These are phyloP conservation scores for Rhamphomyia laevipes DNA, from an alignment of 2,888 invertebrate species.

Conservation along the genomic window DNA sequence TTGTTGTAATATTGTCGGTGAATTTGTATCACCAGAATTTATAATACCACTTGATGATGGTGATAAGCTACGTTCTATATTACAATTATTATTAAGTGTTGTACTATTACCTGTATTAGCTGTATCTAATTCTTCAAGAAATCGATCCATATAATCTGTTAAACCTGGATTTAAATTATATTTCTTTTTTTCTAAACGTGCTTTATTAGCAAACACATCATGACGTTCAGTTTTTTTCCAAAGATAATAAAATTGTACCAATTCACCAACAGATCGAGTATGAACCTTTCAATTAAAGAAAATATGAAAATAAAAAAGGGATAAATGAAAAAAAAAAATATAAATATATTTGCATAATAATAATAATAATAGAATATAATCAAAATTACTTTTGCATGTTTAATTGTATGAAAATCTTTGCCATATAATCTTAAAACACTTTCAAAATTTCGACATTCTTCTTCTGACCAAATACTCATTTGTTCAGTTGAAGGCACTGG, in stretches of 20 bases:
- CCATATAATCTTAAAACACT: conserved; percentile 86
- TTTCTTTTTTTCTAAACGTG: conserved; percentile 82
- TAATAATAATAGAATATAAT: too few relatives aligned
- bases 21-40: not conserved
- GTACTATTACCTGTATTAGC: not conserved
- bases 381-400: conserved; percentile 64
- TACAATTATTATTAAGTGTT: not conserved
- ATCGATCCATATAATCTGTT: conserved; percentile 89
- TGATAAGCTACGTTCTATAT: not conserved
- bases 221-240: conserved; percentile 99
- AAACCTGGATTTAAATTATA: conserved; percentile 84
- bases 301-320: too few relatives aligned
- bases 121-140: conserved; percentile 70
- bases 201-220: conserved; percentile 78
- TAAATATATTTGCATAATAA: too few relatives aligned
- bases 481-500: conserved; percentile 54
- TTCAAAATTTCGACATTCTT: conserved; percentile 95
- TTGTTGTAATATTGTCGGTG: too few relatives aligned
- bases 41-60: not conserved
- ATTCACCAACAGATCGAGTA: conserved; percentile 88
- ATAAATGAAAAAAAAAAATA: too few relatives aligned
- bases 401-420: conserved; percentile 92
- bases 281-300: conserved; percentile 41
- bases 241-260: conserved; percentile 91
- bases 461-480: conserved; percentile 89